A percentile compares a stretch with the other conserved stretches of the same genome.
Evolutionary conservation across 1,140 invertebrate species (phyloP).

Genomic region (Triops cancriformis): DNA sequence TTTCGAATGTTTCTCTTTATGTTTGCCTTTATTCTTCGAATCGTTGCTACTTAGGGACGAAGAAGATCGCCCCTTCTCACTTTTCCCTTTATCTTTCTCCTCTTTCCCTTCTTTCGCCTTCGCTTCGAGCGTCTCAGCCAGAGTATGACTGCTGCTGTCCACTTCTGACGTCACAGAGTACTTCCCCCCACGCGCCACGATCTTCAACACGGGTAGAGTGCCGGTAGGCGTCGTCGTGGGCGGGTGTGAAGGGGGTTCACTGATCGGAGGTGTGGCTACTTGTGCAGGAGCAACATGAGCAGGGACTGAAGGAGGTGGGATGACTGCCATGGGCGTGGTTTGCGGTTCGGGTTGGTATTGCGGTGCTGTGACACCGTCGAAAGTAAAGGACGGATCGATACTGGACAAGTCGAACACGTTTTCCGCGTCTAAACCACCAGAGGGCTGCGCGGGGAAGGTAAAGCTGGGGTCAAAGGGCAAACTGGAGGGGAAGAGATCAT

Average conservation of each 20-base stretch:
- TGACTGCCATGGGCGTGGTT: neutral
- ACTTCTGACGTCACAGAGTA: neutral
- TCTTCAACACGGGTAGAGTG: neutral
- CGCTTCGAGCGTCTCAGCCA: conserved; percentile 41
- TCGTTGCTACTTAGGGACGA: conserved; percentile 44
- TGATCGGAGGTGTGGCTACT: neutral
- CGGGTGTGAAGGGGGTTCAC: neutral
- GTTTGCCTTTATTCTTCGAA: conserved; percentile 39
- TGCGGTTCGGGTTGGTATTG: neutral
- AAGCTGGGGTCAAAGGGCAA: neutral
- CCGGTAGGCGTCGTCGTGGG: neutral
- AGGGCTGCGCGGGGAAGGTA: neutral
- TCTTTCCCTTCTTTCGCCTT: conserved; percentile 43
- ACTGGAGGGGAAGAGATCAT: neutral
- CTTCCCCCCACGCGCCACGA: neutral
- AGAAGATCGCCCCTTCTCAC: conserved; percentile 37
- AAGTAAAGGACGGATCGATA: neutral
- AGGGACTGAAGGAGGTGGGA: neutral
- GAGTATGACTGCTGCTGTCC: neutral
- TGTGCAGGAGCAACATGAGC: neutral
- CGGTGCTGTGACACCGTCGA: neutral
- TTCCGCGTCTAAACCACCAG: neutral
- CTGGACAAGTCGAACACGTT: neutral
- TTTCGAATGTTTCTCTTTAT: conserved; percentile 30
- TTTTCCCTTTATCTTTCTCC: conserved; percentile 43